Conservation (phyloP, 2,797 vertebrate species). For the Lagocephalus sceleratus region DNA sequence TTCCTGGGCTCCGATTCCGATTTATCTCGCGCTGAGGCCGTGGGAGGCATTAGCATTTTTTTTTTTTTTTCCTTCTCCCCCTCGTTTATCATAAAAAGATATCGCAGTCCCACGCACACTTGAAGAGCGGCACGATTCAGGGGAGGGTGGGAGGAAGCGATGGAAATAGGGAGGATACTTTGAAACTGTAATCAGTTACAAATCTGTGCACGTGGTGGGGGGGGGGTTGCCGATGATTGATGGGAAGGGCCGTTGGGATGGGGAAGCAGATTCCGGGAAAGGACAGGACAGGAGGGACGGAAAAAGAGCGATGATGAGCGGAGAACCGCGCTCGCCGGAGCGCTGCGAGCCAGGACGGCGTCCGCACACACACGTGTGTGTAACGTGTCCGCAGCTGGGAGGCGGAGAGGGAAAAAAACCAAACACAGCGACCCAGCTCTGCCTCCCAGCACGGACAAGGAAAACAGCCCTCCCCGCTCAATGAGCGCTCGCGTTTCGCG, state of each 20-base stretch:
- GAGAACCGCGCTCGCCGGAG: constrained; percentile 41
- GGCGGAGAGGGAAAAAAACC: too few relatives aligned
- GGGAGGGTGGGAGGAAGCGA: constrained; percentile 53
- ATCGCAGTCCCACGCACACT: constrained; percentile 80
- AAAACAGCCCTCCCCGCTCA: not conserved
- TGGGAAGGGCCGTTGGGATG: constrained; percentile 19
- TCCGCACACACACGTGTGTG: constrained; percentile 23
- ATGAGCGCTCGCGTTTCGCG: too few relatives aligned
- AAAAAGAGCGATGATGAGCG: constrained; percentile 52
- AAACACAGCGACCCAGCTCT: not conserved
- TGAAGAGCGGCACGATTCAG: constrained; percentile 71
- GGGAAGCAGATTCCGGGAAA: constrained; percentile 25
- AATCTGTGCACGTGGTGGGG: constrained; percentile 28
- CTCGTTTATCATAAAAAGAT: constrained; percentile 82
- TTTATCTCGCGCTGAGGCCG: constrained; percentile 76
- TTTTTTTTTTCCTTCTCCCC: constrained; percentile 56
- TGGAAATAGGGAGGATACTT: constrained; percentile 63
- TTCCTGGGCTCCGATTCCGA: constrained; percentile 59
- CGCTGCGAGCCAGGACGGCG: constrained; percentile 42
- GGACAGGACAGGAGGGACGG: constrained; percentile 36
- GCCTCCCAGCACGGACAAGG: not conserved
- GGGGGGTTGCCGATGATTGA: constrained; percentile 28
- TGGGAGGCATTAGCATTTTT: constrained; percentile 79
- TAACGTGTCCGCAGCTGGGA: constrained; percentile 17
- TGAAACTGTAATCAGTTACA: constrained; percentile 58